Conservation (phyloP, 1,140 invertebrate species). For the Pinna nobilis region DNA sequence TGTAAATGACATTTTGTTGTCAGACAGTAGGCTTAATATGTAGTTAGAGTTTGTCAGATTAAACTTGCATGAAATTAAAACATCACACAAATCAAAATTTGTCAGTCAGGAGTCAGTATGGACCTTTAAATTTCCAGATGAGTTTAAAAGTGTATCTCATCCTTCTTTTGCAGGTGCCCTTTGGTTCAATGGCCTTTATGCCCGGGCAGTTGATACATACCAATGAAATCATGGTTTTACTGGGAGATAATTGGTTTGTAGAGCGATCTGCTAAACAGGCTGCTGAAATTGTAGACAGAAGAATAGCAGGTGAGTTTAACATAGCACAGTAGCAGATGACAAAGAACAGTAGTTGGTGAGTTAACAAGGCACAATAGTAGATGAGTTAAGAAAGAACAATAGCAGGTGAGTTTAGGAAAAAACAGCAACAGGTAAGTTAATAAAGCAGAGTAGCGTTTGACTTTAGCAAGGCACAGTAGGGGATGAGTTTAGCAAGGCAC, state of each 20-base stretch:
- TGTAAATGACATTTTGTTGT: not conserved
- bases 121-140: not conserved
- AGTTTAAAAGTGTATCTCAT: not conserved
- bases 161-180: constrained; percentile 76
- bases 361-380: too few species aligned
- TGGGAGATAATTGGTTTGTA: constrained; percentile 84
- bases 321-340: too few species aligned
- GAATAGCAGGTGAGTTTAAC: constrained; percentile 79
- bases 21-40: not conserved
- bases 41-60: not conserved
- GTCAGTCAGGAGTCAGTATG: too few species aligned
- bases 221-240: constrained; percentile 82
- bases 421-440: too few species aligned
- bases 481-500: too few species aligned
- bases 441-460: too few species aligned
- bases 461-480: too few species aligned
- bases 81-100: not conserved
- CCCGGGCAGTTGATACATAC: constrained; percentile 83
- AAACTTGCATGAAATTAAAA: not conserved
- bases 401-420: too few species aligned
- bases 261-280: constrained; percentile 82
- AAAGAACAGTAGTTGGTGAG: too few species aligned
- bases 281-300: constrained; percentile 79
- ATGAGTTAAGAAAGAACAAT: too few species aligned
- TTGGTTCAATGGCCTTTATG: constrained; percentile 81